phyloP scores from a whole-genome alignment of 2,888 invertebrate genomes.

The Teleogryllus oceanicus region DNA sequence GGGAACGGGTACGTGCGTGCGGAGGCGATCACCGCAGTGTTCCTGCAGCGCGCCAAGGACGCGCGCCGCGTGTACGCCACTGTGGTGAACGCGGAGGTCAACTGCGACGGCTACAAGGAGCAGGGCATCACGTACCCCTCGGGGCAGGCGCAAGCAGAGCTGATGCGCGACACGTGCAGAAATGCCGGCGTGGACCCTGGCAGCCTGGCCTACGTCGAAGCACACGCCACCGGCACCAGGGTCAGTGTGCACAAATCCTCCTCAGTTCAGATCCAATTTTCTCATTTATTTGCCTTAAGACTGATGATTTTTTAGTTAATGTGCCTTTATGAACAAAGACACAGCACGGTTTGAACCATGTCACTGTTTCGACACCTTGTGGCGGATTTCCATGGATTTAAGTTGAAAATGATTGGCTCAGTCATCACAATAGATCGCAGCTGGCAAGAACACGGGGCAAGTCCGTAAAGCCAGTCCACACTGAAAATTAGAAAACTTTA shows the following conservation, averaged over 20 bases:
- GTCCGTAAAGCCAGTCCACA: no score
- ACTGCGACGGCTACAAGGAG: conserved; percentile 61
- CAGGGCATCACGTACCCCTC: conserved; percentile 68
- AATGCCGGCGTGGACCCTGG: conserved; percentile 57
- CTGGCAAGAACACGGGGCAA: no score
- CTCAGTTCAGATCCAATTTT: background rate
- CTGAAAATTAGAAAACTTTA: no score
- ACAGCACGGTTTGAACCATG: no score
- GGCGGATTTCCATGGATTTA: no score
- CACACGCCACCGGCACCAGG: conserved; percentile 63
- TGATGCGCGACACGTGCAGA: conserved; percentile 57
- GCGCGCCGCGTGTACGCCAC: conserved; percentile 44
- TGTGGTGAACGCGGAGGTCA: conserved; percentile 56
- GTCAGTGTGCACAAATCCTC: conserved; percentile 30
- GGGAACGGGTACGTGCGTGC: conserved; percentile 76
- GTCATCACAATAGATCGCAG: no score
- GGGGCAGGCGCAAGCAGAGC: conserved; percentile 49
- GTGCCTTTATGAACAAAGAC: no score
- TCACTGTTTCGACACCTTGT: no score
- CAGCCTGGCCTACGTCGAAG: conserved; percentile 61
- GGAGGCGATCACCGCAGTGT: conserved; percentile 68
- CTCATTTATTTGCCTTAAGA: no score
- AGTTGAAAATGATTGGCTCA: no score
- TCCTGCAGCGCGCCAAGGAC: conserved; percentile 63
- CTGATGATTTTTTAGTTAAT: no score